Base-by-base conservation (phyloP, 1,140 invertebrate genomes). In the Scaptomyza graminum region DNA sequence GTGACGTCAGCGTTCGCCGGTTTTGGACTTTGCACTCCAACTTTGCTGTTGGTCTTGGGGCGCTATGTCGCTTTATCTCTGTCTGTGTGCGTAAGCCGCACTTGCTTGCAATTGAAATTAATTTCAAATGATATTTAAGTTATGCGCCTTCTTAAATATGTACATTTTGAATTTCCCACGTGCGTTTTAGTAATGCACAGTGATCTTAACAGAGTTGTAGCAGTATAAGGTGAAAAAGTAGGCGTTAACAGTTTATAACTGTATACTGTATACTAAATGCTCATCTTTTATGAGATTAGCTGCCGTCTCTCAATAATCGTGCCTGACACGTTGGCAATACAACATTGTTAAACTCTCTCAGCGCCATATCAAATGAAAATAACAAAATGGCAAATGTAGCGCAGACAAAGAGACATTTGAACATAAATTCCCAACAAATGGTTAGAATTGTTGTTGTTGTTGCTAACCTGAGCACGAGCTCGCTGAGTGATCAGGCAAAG, bases 401-500 rank as follows among this genome's bases (percentile, higher is more conserved):
- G 7, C 34, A 56, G 25, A 49, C 22, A 52, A 13, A 52, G 8
- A 37, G 34, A 2, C 9, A 11, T 18, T n/a, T n/a, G n/a, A n/a
- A 52, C 37, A 72, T 25, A 55, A 49, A 54, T 43, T 41, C 62
- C 5, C 81, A 63, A 78, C 75, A 85, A 65, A 87, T 85, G 74
- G 81, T 64, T 74, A 78, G 78, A 81, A 78, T 81, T 73, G 28
- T 56, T 65, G 22, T 31, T 50, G 16, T 22, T 57, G 25, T 64
- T 44, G 41, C 71, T 76, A 60, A 68, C 80, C 80, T 68, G 66
- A 74, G 67, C 81, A 85, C 84, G 81, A 64, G 82, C 60, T 74
- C 43, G 54, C 22, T 34, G 78, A 85, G 81, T 85, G 81, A 87
- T 85, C 81, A 51, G 43, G 15, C 60, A 64, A 51, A 68, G 41